These are phyloP conservation scores for Engraulis encrasicolus DNA, from an alignment of 2,113 vertebrate species.

Conservation along the genomic window DNA sequence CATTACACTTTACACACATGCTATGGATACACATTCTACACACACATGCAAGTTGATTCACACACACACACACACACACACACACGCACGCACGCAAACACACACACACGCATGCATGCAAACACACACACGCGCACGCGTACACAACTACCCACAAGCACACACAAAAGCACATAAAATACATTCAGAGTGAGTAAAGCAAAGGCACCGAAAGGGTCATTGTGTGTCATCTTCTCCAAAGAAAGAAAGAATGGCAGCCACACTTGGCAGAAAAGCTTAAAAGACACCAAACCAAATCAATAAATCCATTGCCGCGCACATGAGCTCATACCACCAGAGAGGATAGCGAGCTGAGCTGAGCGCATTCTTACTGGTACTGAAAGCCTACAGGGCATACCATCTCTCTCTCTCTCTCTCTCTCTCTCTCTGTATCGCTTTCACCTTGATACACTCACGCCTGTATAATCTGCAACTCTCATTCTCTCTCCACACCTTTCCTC, in stretches of 20 bases:
- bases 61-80: background rate
- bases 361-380: slow-evolving; percentile 40
- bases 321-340: slow-evolving; percentile 45
- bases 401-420: slow-evolving; percentile 21
- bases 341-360: background rate
- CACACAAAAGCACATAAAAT: background rate
- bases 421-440: slow-evolving; percentile 23
- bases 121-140: too few relatives aligned
- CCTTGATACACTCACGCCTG: background rate
- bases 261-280: slow-evolving; percentile 42
- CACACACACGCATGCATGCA: too few relatives aligned
- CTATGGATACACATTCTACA: background rate
- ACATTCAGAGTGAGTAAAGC: background rate
- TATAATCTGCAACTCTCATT: slow-evolving; percentile 25
- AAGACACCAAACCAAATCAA: slow-evolving; percentile 53
- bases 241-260: slow-evolving; percentile 18
- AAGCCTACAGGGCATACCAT: slow-evolving; percentile 18
- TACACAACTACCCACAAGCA: background rate
- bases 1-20: too few relatives aligned
- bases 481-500: slow-evolving; percentile 24
- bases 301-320: slow-evolving; percentile 52
- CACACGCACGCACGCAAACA: background rate
- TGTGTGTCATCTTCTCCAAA: background rate
- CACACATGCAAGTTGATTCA: too few relatives aligned
- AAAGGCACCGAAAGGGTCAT: background rate